Evolutionary conservation across 2,888 invertebrate genomes (phyloP), one percentile per base, ranked within the genome.

Genomic region (Ophraella communa): DNA sequence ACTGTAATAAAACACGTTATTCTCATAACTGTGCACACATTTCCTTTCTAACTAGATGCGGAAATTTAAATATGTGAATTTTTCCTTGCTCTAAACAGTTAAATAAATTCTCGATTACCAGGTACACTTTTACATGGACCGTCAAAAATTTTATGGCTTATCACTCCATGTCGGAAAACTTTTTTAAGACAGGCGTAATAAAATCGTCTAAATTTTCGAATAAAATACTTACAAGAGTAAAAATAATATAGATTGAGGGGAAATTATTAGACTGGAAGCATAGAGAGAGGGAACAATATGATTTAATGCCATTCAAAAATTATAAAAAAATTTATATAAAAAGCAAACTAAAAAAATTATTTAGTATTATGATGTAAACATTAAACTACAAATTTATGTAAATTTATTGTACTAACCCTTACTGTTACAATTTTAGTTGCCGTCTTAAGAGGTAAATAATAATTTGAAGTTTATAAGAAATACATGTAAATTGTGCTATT

Each of bases 1-100:
- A 70, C 66, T 71, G 73, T 70, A 74, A 76, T 76, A 75, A 76
- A 75, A 74, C 71, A 73, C 71, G 69, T 71, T 74, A 71, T 73
- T 72, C 68, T 67, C n/a, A 70, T 73, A 72, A 73, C 72, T 68
- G 69, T 69, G 69, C 71, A 66, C 71, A 66, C 65, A 59, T 57
- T 54, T 63, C 64, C 65, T 73, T 74, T 70, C 71, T 69, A 71
- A 71, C 67, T 65, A 60, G 63, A 70, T 58, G 45, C 53, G 65
- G 58, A 62, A n/a, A 65, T 62, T 62, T 71, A 61, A 62, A 65
- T 65, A 65, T 62, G 58, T 65, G 62, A 62, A 56, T 62, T 52
- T 51, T 51, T 10, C 10, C 14, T 14, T 8, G 20, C 14, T 51
- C 17, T 3, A 51, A 17, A 27, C 18, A 20, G 21, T 23, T n/a